These are phyloP conservation scores for Aeoliscus strigatus DNA, from an alignment of 2,797 vertebrate species.

Conservation along the genomic window DNA sequence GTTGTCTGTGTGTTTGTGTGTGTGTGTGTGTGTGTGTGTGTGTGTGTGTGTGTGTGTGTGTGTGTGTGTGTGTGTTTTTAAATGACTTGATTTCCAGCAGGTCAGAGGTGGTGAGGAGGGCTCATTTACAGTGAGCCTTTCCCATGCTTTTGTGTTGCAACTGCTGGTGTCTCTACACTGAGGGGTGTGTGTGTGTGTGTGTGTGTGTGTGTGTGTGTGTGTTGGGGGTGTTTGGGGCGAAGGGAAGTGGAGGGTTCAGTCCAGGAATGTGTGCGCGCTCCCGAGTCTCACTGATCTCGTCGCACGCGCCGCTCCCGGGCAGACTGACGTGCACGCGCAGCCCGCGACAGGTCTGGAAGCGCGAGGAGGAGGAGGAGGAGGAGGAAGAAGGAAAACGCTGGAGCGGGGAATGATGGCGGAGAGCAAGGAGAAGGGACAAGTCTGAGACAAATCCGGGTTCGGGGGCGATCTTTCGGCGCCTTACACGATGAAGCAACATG, in stretches of 20 bases:
- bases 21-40: too few species aligned
- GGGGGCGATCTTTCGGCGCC: constrained; percentile 28
- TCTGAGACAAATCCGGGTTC: constrained; percentile 53
- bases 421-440: constrained; percentile 65
- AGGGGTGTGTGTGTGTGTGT: too few species aligned
- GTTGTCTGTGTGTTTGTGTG: too few species aligned
- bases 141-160: constrained; percentile 57
- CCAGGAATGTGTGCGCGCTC: constrained; percentile 77
- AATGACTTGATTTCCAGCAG: constrained; percentile 10
- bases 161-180: constrained; percentile 19
- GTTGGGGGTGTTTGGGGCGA: constrained; percentile 15
- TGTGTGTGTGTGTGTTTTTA: too few species aligned
- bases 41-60: too few species aligned
- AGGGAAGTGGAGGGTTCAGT: constrained; percentile 56
- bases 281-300: constrained; percentile 33
- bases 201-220: too few species aligned
- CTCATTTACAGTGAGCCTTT: constrained; percentile 34
- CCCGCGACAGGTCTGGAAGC: constrained; percentile 70
- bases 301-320: constrained; percentile 26
- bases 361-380: constrained; percentile 26
- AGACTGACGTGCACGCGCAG: constrained; percentile 55
- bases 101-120: constrained; percentile 27
- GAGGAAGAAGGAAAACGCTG: constrained; percentile 55
- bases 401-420: constrained; percentile 74
- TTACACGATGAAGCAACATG: constrained; percentile 35